A percentile compares a stretch with the other conserved stretches of the same genome.
These are phyloP conservation scores for Eretmochelys imbricata DNA, from an alignment of 2,113 vertebrate species.

Conservation along the genomic window DNA sequence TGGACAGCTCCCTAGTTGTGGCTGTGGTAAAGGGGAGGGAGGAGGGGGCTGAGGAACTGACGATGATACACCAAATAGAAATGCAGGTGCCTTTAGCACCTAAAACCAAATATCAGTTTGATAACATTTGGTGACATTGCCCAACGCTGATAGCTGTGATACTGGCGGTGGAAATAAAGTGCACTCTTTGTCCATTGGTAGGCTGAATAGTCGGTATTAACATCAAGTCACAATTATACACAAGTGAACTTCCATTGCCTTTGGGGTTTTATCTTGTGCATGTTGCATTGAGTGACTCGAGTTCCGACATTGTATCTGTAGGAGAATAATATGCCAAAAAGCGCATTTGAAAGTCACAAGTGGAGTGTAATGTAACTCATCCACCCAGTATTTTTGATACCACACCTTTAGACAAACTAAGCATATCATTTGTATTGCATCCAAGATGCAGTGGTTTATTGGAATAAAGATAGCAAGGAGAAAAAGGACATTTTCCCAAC, in stretches of 20 bases:
- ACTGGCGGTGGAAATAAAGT: not conserved
- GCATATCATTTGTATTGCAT: not conserved
- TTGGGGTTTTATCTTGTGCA: not conserved
- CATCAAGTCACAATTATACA: not conserved
- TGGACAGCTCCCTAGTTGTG: not conserved
- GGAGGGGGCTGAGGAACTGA: not conserved
- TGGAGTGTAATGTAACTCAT: not conserved
- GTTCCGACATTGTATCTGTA: not conserved
- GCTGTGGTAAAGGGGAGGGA: not conserved
- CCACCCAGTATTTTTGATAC: not conserved
- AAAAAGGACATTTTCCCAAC: not conserved
- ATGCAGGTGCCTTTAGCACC: not conserved
- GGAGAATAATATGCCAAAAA: not conserved
- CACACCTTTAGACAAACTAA: not conserved
- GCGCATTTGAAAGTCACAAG: not conserved
- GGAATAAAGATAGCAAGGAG: not conserved
- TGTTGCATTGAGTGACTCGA: not conserved
- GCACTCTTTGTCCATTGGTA: slow-evolving; percentile 21
- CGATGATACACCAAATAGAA: not conserved
- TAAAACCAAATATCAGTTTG: not conserved
- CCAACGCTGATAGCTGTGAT: not conserved
- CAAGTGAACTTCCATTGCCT: not conserved
- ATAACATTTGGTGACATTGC: not conserved
- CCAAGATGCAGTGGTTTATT: not conserved
- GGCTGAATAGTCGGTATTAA: not conserved